Evolutionary conservation across 2,113 vertebrate genomes (phyloP), one percentile per base, ranked within the genome.

Genomic region (Cebidichthys violaceus): DNA sequence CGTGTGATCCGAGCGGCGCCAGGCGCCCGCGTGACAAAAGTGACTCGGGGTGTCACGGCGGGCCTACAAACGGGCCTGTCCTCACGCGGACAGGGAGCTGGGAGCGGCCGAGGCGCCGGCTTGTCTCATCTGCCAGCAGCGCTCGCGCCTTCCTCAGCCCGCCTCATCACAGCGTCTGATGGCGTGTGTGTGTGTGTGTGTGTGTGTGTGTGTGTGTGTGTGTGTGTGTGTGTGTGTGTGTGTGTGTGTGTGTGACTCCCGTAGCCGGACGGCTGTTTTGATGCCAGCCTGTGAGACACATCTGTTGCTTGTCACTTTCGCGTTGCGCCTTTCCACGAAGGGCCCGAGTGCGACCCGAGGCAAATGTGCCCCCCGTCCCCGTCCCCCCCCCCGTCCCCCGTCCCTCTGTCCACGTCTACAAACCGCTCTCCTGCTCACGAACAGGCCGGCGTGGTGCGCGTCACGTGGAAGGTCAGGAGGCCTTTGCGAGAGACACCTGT

Each of bases 291-390:
- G 85, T 84, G 88, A 89, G 92, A 93, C 91, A 93, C 93, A 94
- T 94, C 92, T 95, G 94, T 90, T 94, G 92, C 90, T 81, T 92
- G 94, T 95, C 95, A 93, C 69, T 81, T 81, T 90, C 68, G 84
- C 57, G 85, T 92, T 83, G 89, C 31, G 80, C 68, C 61, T 55
- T 67, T 86, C 87, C 89, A 85, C 5, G 33, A 86, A 81, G 11
- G 54, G n/a, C 6, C 74, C 8, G 70, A 87, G 81, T 54, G 24
- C 60, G 29, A 88, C 88, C 65, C 9, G 70, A 17, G 84, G 86
- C 75, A 61, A 75, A 79, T 35, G 67, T 39, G 68, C 67, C 31
- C 70, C 43, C 43, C n/a, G n/a, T n/a, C n/a, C n/a, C n/a, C n/a
- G n/a, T n/a, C n/a, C n/a, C 10, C 54, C n/a, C 8, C 2, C 7